Evolutionary conservation across 2,888 invertebrate species (phyloP).

Genomic region (Spialia ferax): DNA sequence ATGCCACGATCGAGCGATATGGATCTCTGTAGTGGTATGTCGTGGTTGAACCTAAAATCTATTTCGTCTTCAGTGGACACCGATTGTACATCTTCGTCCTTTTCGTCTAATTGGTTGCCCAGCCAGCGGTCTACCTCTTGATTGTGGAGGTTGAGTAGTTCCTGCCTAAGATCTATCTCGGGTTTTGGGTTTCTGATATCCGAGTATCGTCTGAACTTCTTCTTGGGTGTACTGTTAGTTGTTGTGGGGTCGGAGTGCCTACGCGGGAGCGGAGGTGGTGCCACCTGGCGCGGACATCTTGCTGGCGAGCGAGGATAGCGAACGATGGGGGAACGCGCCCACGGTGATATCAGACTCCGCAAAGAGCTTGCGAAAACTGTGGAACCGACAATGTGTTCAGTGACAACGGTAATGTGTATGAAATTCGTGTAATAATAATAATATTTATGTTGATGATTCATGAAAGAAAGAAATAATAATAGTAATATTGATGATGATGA

Average conservation of each 20-base stretch:
- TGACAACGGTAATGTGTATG: not conserved
- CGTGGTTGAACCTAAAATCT: slow-evolving; percentile 63
- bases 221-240: slow-evolving; percentile 43
- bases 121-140: slow-evolving; percentile 73
- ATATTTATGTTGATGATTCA: too few relatives aligned
- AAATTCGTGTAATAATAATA: too few relatives aligned
- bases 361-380: slow-evolving; percentile 96
- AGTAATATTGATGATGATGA: too few relatives aligned
- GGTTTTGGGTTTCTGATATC: slow-evolving; percentile 57
- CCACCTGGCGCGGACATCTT: slow-evolving; percentile 89
- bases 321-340: slow-evolving; percentile 92
- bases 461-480: too few relatives aligned
- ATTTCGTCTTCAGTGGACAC: slow-evolving; percentile 46
- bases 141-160: slow-evolving; percentile 66
- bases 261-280: slow-evolving; percentile 74
- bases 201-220: slow-evolving; percentile 56
- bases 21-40: slow-evolving; percentile 70
- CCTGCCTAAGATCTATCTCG: slow-evolving; percentile 71
- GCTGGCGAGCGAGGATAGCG: slow-evolving; percentile 91
- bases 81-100: slow-evolving; percentile 48
- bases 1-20: slow-evolving; percentile 75
- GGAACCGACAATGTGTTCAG: slow-evolving; percentile 45
- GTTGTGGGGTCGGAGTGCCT: slow-evolving; percentile 64
- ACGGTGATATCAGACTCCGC: slow-evolving; percentile 91
- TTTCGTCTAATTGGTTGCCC: slow-evolving; percentile 65